These are phyloP conservation scores for Rhinogobius similis DNA, from an alignment of 2,113 vertebrate species.

Conservation along the genomic window DNA sequence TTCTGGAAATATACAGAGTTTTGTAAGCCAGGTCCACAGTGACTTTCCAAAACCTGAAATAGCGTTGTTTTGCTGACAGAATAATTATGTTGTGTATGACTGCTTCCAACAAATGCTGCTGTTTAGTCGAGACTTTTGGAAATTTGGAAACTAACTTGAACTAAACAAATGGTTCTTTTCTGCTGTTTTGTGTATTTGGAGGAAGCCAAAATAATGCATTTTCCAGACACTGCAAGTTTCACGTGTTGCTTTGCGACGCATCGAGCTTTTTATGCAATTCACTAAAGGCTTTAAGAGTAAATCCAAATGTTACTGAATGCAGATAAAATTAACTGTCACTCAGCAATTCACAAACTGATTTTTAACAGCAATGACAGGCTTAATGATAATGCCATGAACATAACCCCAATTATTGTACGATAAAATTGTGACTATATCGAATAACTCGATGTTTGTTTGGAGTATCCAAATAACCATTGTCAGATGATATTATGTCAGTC, in stretches of 20 bases:
- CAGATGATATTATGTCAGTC: too few species aligned
- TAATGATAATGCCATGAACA: too few species aligned
- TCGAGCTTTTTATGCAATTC: neutral
- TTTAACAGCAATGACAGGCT: too few species aligned
- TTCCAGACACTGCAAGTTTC: neutral
- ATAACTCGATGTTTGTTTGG: too few species aligned
- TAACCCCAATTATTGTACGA: too few species aligned
- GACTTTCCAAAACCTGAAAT: slow-evolving; percentile 44
- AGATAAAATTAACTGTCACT: too few species aligned
- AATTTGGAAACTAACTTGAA: neutral
- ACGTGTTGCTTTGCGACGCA: neutral
- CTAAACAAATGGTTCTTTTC: neutral
- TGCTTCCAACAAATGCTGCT: neutral
- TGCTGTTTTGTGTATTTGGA: neutral
- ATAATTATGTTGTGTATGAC: slow-evolving; percentile 14
- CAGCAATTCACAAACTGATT: too few species aligned
- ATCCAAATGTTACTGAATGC: too few species aligned
- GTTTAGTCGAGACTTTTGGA: neutral
- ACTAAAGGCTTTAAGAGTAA: neutral
- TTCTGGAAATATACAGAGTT: slow-evolving; percentile 30
- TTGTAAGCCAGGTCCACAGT: slow-evolving; percentile 4
- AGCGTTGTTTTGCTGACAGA: slow-evolving; percentile 50
- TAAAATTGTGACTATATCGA: too few species aligned
- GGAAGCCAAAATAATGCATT: neutral
- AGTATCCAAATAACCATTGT: too few species aligned